phyloP scores from a whole-genome alignment of 2,888 invertebrate genomes.

The Argyra leucocephala region DNA sequence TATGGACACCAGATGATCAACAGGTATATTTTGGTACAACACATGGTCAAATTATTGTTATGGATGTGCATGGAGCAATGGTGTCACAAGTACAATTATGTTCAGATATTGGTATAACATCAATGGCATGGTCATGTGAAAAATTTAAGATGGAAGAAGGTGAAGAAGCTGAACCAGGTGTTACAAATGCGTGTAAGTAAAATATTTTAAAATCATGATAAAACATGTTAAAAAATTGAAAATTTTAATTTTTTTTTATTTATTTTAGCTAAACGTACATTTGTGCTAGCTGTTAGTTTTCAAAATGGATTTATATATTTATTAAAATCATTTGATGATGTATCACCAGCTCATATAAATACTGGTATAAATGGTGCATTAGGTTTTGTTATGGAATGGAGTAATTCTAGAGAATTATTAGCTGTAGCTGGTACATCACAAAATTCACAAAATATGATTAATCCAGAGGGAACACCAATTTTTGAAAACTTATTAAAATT shows the following conservation, averaged over 20 bases:
- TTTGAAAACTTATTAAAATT: conserved; percentile 80
- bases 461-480: conserved; percentile 44
- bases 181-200: conserved; percentile 46
- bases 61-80: conserved; percentile 95
- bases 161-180: conserved; percentile 58
- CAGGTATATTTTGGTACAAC: conserved; percentile 95
- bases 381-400: conserved; percentile 89
- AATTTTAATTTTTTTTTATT: conserved; percentile 14
- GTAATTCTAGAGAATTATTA: conserved; percentile 82
- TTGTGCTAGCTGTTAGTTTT: conserved; percentile 78
- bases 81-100: conserved; percentile 84
- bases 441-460: conserved; percentile 31
- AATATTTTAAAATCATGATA: not conserved
- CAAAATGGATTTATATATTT: conserved; percentile 84
- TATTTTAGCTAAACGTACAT: conserved; percentile 52
- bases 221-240: not conserved
- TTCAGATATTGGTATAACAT: conserved; percentile 74
- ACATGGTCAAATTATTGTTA: conserved; percentile 87
- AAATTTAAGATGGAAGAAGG: conserved; percentile 97
- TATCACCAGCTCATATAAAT: conserved; percentile 75
- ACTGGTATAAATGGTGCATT: conserved; percentile 69
- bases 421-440: conserved; percentile 76
- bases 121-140: conserved; percentile 95
- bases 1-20: conserved; percentile 96
- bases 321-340: conserved; percentile 85